phyloP scores from a whole-genome alignment of 2,113 vertebrate species.

The Kryptolebias marmoratus region DNA sequence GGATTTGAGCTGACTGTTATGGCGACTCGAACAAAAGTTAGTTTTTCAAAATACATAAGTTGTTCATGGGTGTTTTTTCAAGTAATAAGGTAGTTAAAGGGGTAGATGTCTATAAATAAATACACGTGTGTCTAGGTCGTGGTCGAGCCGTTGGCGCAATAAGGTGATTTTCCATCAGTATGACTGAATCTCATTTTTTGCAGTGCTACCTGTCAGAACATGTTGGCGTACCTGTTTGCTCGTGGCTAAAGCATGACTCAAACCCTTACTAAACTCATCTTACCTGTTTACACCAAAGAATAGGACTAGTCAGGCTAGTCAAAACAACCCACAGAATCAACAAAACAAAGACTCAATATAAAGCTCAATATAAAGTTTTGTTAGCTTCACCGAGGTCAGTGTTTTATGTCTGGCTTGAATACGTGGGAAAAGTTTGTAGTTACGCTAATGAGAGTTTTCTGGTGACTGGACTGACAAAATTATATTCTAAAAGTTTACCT shows the following conservation, averaged over 20 bases:
- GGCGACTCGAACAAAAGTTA: too few relatives aligned
- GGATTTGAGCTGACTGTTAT: too few relatives aligned
- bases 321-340: slow-evolving; percentile 13
- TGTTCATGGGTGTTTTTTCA: background rate
- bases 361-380: background rate
- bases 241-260: slow-evolving; percentile 52
- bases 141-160: slow-evolving; percentile 17
- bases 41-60: too few relatives aligned
- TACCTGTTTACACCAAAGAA: slow-evolving; percentile 13
- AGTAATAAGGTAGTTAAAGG: background rate
- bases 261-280: slow-evolving; percentile 26
- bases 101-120: background rate
- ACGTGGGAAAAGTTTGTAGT: too few relatives aligned
- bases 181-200: slow-evolving; percentile 16
- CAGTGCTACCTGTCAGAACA: slow-evolving; percentile 59
- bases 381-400: background rate
- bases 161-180: slow-evolving; percentile 28
- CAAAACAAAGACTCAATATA: background rate
- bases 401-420: too few relatives aligned
- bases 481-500: too few relatives aligned
- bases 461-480: slow-evolving; percentile 16
- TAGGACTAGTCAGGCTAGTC: background rate
- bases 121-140: background rate
- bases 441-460: background rate
- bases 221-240: slow-evolving; percentile 53